These are phyloP conservation scores for Peromyscus melanophrys DNA, from an alignment of 2,797 vertebrate species.

Conservation along the genomic window DNA sequence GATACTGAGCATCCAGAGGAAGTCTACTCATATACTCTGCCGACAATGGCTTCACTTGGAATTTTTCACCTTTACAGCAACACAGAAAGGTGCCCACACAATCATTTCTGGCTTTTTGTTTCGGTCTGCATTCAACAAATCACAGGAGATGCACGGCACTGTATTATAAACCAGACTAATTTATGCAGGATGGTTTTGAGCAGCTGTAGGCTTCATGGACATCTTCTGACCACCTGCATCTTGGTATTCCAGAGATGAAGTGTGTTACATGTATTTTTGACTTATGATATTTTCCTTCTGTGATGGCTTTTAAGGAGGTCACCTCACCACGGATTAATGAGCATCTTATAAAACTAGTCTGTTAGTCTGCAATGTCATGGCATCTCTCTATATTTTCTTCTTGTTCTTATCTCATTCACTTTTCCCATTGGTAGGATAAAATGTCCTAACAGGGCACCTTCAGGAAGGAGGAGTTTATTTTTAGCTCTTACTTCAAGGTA, in stretches of 20 bases:
- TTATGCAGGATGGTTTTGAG: neutral
- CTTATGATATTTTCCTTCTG: neutral
- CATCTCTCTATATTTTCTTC: neutral
- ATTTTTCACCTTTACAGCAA: neutral
- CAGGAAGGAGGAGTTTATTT: neutral
- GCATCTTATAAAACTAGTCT: neutral
- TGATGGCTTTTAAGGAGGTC: neutral
- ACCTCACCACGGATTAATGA: neutral
- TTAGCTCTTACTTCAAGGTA: neutral
- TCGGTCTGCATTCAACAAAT: neutral
- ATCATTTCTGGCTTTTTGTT: neutral
- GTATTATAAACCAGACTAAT: neutral
- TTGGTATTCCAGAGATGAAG: neutral
- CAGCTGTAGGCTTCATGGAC: neutral
- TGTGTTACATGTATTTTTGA: neutral
- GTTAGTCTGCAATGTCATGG: neutral
- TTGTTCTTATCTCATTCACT: neutral
- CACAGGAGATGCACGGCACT: neutral
- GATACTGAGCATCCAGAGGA: neutral
- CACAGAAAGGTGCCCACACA: neutral
- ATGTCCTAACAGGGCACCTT: neutral
- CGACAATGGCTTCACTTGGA: too few relatives aligned
- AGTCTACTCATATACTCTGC: rapidly evolving
- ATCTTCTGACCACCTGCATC: neutral
- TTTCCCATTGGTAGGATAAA: neutral